phyloP scores from a whole-genome alignment of 2,888 invertebrate genomes.

The Drosophila conformis region DNA sequence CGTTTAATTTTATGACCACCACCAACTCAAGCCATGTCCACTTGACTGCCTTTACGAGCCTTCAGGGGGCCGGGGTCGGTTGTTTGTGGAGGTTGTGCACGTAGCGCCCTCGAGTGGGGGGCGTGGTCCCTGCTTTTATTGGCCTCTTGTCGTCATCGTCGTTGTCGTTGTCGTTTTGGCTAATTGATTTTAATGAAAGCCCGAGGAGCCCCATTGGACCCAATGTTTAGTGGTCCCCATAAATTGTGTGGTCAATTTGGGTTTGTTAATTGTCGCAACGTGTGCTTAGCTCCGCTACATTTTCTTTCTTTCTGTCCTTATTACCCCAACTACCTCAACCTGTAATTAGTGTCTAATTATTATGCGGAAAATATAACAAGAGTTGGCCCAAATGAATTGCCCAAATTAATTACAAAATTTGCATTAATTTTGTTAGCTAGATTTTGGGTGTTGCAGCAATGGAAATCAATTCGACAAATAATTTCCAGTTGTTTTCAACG shows the following conservation, averaged over 20 bases:
- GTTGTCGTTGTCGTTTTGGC: conserved; percentile 49
- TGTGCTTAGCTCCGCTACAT: conserved; percentile 45
- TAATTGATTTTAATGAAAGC: conserved; percentile 79
- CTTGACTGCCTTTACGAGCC: conserved; percentile 73
- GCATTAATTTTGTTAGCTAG: conserved; percentile 17
- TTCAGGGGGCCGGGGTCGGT: conserved; percentile 16
- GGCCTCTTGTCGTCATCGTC: conserved; percentile 63
- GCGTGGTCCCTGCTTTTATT: conserved; percentile 79
- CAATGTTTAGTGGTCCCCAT: conserved; percentile 62
- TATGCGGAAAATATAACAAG: conserved; percentile 40
- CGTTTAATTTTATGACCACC: conserved; percentile 76
- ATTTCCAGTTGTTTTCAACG: conserved; percentile 5
- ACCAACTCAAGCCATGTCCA: conserved; percentile 59
- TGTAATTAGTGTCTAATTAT: conserved; percentile 74
- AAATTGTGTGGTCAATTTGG: conserved; percentile 83
- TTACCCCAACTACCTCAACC: conserved; percentile 13
- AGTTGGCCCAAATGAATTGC: conserved; percentile 34
- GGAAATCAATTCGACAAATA: conserved; percentile 5
- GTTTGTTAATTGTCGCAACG: conserved; percentile 81
- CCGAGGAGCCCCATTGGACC: conserved; percentile 36
- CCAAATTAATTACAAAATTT: conserved; percentile 43
- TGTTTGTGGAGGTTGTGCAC: conserved; percentile 24
- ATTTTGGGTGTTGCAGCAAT: neutral
- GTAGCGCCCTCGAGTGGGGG: conserved; percentile 39
- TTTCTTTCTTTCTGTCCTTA: conserved; percentile 17